A percentile compares a stretch with the other conserved stretches of the same genome.
Evolutionary conservation across 2,888 invertebrate species (phyloP).

Genomic region (Pollenia angustigena): DNA sequence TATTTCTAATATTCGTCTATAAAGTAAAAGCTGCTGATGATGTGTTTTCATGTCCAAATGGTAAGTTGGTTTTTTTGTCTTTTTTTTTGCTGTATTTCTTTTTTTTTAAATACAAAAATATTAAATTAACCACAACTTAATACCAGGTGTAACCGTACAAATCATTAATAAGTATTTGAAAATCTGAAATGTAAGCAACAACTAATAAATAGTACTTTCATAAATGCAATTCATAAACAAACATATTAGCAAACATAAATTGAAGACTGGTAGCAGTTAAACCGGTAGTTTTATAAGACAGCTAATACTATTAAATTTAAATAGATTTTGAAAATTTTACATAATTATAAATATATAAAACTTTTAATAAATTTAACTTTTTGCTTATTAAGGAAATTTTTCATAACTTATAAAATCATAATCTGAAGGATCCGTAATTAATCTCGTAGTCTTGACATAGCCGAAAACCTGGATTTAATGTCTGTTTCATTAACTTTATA

Average conservation of each 20-base stretch:
- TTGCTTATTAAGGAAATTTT: too few species aligned
- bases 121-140: constrained; percentile 35
- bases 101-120: background rate
- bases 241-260: background rate
- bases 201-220: constrained; percentile 39
- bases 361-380: too few species aligned
- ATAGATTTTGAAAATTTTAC: too few species aligned
- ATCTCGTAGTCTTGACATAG: too few species aligned
- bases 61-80: constrained; percentile 78
- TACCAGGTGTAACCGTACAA: constrained; percentile 30
- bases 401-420: too few species aligned
- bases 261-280: constrained; percentile 23
- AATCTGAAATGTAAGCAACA: constrained; percentile 22
- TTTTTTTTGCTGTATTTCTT: constrained; percentile 5
- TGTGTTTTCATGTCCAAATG: constrained; percentile 84
- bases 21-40: constrained; percentile 79
- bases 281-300: background rate
- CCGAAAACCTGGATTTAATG: too few species aligned
- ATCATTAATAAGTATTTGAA: constrained; percentile 13
- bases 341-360: too few species aligned
- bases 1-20: constrained; percentile 75
- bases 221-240: constrained; percentile 38
- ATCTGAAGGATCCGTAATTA: too few species aligned
- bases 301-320: too few species aligned
- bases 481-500: too few species aligned